Conservation (phyloP, 2,888 invertebrate species). For the Eupithecia abbreviata region DNA sequence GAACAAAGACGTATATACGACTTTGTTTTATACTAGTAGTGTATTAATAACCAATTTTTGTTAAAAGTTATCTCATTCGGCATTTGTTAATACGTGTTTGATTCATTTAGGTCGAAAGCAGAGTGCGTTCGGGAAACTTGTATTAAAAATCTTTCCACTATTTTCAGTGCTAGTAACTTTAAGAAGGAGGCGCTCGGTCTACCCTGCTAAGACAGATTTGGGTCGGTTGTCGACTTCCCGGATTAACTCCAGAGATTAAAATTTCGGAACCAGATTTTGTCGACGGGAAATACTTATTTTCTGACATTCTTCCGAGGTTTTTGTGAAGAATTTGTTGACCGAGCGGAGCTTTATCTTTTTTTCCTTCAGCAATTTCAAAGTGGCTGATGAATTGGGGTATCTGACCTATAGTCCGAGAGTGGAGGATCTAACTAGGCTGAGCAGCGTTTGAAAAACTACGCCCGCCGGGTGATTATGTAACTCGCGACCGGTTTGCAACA, state of each 20-base stretch:
- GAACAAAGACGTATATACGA: no score
- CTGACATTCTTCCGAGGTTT: constrained; percentile 7
- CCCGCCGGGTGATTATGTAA: no score
- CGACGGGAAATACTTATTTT: constrained; percentile 18
- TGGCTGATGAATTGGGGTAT: neutral
- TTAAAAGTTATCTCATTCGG: neutral
- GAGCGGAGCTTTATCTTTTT: constrained; percentile 6
- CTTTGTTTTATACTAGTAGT: no score
- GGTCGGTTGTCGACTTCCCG: constrained; percentile 38
- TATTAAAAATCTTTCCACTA: neutral
- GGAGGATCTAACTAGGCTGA: no score
- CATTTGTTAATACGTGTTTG: neutral
- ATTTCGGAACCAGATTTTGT: constrained; percentile 33
- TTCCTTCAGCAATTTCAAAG: constrained; percentile 7
- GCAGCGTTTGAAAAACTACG: no score
- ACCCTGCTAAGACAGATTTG: constrained; percentile 43
- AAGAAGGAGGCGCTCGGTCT: neutral
- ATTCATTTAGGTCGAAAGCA: no score
- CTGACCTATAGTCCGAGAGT: neutral
- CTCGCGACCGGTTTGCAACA: no score
- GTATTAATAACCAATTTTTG: no score
- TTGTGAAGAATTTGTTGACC: constrained; percentile 10
- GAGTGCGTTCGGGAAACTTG: no score
- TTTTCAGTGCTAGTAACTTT: neutral
- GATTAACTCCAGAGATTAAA: constrained; percentile 47